Percentiles rank a stretch among this genome's conserved stretches.
These are phyloP conservation scores for Nilaparvata lugens DNA, from an alignment of 1,140 invertebrate species.

Conservation along the genomic window DNA sequence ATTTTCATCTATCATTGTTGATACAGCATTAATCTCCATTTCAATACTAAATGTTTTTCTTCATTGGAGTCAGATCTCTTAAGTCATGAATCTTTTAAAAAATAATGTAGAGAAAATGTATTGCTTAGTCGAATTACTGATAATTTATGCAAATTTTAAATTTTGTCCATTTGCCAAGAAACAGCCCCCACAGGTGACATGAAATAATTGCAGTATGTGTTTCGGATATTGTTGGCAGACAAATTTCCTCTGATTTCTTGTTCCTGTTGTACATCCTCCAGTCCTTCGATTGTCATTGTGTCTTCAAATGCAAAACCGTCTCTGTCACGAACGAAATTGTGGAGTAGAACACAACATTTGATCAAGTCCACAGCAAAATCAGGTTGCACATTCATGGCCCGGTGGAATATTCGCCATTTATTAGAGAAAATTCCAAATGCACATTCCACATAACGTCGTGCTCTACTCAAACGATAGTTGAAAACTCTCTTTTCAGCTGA, in stretches of 20 bases:
- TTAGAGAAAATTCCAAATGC: conserved; percentile 27
- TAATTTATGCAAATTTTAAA: too few relatives aligned
- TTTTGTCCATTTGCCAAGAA: conserved; percentile 21
- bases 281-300: conserved; percentile 20
- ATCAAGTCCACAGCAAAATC: conserved; percentile 24
- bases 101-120: too few relatives aligned
- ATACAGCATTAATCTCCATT: too few relatives aligned
- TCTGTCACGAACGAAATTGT: conserved; percentile 25
- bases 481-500: too few relatives aligned
- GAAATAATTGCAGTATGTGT: conserved; percentile 15
- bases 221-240: conserved; percentile 19
- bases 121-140: too few relatives aligned
- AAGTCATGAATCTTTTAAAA: too few relatives aligned
- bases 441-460: conserved; percentile 28
- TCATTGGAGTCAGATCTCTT: too few relatives aligned
- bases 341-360: conserved; percentile 27
- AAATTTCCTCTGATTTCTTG: conserved; percentile 15
- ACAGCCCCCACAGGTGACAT: conserved; percentile 17
- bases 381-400: conserved; percentile 25
- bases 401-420: conserved; percentile 28
- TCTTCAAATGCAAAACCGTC: conserved; percentile 24
- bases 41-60: too few relatives aligned
- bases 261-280: conserved; percentile 20
- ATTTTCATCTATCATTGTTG: too few relatives aligned
- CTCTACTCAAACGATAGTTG: conserved; percentile 33